Base-by-base conservation (phyloP, 2,113 vertebrate genomes). In the Heterotis niloticus region DNA sequence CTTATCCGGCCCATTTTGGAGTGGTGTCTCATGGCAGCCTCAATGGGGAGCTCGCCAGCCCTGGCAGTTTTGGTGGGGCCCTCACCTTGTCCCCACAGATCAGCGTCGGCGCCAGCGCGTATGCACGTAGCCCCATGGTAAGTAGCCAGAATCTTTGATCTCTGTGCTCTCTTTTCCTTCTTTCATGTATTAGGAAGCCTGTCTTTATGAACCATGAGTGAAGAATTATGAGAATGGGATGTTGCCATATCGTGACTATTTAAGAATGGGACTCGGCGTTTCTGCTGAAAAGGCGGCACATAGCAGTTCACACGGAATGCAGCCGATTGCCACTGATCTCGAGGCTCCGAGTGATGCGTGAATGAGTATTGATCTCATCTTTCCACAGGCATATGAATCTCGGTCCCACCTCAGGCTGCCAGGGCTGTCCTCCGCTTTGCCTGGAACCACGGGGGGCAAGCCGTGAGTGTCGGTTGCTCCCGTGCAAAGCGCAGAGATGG, bases 51-150 rank as follows among this genome's bases (percentile, higher is more conserved):
- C 91, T 96, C 52, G 87, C 93, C 0, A 88, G 92, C 83, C 92
- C 95, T 0, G 83, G 94, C 73, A 88, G 94, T 26, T 98, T 94
- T 0, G 83, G 94, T 34, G 94, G 94, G 69, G 87, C 92, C 51
- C 92, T 96, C 44, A 96, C 94, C 81, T 92, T 97, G 75, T 92
- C 94, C 0, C 94, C 95, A 0, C 96, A 95, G 83, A 93, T 93
- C 89, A 92, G 94, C 81, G 86, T 93, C n/a, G 86, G 94, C 0
- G 86, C 93, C 83, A 89, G 87, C 77, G 86, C 93, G 74, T 96
- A 94, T 0, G 88, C 94, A 82, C 91, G 93, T 66, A 94, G 94
- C 60, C 92, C 95, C 0, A 73, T 94, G 95, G 96, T 96, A 84
- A 95, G 86, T 0, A 44, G 23, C 77, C 72, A 14, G 4, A 1